A percentile compares a stretch with the other conserved stretches of the same genome.
These are phyloP conservation scores for Falco cherrug DNA, from an alignment of 2,797 vertebrate genomes.

Conservation along the genomic window DNA sequence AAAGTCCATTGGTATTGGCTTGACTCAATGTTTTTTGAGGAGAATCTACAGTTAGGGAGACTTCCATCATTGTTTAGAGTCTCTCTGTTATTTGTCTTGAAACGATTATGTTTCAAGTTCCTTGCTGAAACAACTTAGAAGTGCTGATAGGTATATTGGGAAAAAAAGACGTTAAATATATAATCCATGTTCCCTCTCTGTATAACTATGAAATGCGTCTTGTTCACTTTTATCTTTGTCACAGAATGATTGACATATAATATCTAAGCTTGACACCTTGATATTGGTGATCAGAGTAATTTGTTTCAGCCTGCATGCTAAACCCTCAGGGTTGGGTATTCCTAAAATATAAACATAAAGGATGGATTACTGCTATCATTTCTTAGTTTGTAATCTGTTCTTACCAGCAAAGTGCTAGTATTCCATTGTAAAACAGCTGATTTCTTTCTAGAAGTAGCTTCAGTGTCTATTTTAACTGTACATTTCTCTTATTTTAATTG, in stretches of 20 bases:
- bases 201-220: slow-evolving; percentile 32
- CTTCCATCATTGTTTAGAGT: slow-evolving; percentile 5
- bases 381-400: not conserved
- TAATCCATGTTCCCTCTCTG: slow-evolving; percentile 33
- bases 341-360: slow-evolving; percentile 42
- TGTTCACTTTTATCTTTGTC: slow-evolving; percentile 58
- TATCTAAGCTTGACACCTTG: slow-evolving; percentile 58
- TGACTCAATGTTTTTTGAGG: slow-evolving; percentile 15
- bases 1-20: not conserved
- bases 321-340: slow-evolving; percentile 53
- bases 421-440: not conserved
- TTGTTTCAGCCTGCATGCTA: slow-evolving; percentile 46
- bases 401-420: not conserved
- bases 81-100: slow-evolving; percentile 40
- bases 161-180: not conserved
- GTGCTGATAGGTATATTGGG: not conserved
- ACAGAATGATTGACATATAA: slow-evolving; percentile 51
- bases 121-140: slow-evolving; percentile 34
- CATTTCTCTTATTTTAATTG: not conserved
- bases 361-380: slow-evolving; percentile 6
- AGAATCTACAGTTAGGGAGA: slow-evolving; percentile 19
- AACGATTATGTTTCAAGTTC: slow-evolving; percentile 18
- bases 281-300: slow-evolving; percentile 63
- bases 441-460: not conserved
- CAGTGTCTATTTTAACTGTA: not conserved